Conservation (phyloP, 2,888 invertebrate species). For the Amblyteles armatorius region DNA sequence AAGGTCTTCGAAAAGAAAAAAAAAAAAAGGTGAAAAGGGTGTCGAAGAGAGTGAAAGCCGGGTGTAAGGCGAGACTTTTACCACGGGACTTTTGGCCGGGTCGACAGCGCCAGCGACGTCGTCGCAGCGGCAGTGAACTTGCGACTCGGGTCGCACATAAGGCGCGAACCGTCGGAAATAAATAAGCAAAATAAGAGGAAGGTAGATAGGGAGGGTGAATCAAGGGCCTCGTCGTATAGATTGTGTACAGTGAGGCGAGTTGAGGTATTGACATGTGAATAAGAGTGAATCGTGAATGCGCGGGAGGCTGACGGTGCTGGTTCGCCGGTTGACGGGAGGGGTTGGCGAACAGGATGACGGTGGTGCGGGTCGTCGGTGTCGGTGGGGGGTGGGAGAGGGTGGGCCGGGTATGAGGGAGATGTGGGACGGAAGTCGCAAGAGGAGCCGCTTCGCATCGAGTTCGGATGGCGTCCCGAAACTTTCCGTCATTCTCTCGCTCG, state of each 20-base stretch:
- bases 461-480: constrained; percentile 65
- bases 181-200: constrained; percentile 17
- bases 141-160: constrained; percentile 11
- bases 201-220: constrained; percentile 24
- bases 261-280: constrained; percentile 75
- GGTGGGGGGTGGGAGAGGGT: neutral
- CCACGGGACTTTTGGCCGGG: neutral
- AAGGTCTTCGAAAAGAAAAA: too few relatives aligned
- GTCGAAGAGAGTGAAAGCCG: constrained; percentile 16
- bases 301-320: constrained; percentile 37
- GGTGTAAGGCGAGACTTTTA: constrained; percentile 6
- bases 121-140: constrained; percentile 36
- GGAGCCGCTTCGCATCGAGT: constrained; percentile 67
- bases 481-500: constrained; percentile 54
- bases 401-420: constrained; percentile 23
- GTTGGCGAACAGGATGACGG: constrained; percentile 1
- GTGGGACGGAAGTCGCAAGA: constrained; percentile 67
- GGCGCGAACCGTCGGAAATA: neutral
- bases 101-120: neutral
- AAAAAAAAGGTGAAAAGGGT: neutral
- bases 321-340: neutral
- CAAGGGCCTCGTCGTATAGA: constrained; percentile 28
- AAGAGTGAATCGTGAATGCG: constrained; percentile 69
- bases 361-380: neutral
- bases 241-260: constrained; percentile 62